Conservation (phyloP, 2,888 invertebrate genomes). For the Ophion costatus region DNA sequence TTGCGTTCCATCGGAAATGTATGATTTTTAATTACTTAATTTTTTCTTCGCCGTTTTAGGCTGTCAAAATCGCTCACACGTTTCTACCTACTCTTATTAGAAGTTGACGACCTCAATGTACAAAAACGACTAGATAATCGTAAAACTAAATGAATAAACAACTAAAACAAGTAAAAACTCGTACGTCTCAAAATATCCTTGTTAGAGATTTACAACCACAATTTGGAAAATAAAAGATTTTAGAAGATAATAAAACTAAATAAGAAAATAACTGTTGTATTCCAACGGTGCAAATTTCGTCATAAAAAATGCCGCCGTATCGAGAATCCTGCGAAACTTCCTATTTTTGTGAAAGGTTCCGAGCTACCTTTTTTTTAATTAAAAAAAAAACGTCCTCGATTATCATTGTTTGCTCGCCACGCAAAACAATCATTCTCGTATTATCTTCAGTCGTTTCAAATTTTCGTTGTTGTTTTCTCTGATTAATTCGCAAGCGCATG, state of each 20-base stretch:
- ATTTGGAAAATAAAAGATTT: neutral
- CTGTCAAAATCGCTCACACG: no score
- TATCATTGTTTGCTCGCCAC: neutral
- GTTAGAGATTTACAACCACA: neutral
- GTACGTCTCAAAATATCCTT: neutral
- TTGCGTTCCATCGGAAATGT: no score
- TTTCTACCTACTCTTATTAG: no score
- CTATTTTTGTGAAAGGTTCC: no score
- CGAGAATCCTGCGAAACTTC: no score
- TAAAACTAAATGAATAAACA: no score
- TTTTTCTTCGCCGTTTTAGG: no score
- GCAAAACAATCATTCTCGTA: conserved; percentile 1
- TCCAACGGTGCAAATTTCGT: no score
- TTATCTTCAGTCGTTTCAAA: conserved; percentile 10
- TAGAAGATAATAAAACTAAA: neutral
- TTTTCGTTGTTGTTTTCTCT: neutral
- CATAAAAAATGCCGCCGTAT: no score
- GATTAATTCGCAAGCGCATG: neutral
- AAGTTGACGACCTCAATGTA: no score
- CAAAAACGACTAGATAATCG: no score
- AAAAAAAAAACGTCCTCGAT: neutral
- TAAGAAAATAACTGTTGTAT: neutral
- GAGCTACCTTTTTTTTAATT: neutral
- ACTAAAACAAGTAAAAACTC: neutral
- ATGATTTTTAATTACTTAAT: no score